Percentiles rank a stretch among this genome's conserved stretches.
These are phyloP conservation scores for Pangasius mekongensis DNA, from an alignment of 2,797 vertebrate species.

Conservation along the genomic window DNA sequence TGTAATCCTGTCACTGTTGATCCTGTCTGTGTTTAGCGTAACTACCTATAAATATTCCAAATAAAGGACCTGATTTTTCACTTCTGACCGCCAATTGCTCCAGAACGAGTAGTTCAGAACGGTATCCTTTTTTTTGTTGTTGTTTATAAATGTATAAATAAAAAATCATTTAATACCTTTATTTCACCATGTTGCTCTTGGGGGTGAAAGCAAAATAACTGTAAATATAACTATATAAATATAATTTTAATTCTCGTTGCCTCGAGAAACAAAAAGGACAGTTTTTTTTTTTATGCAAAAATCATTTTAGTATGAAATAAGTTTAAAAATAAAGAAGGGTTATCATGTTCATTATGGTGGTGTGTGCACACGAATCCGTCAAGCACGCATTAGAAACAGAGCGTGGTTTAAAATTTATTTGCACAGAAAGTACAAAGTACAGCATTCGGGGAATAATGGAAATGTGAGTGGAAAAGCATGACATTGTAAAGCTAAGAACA, in stretches of 20 bases:
- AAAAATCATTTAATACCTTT: neutral
- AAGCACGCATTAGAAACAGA: neutral
- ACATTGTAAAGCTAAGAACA: neutral
- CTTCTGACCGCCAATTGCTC: neutral
- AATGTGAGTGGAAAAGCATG: neutral
- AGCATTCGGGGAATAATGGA: neutral
- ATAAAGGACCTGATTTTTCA: neutral
- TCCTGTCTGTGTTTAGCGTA: neutral
- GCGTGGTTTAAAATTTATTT: neutral
- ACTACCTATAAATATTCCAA: neutral
- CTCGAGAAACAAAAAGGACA: neutral
- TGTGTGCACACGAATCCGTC: neutral
- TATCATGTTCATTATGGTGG: neutral
- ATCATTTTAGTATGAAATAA: neutral
- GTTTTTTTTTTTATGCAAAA: neutral
- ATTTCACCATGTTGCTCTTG: neutral
- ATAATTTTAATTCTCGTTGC: too few species aligned
- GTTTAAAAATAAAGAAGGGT: neutral
- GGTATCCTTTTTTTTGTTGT: neutral
- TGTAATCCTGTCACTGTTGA: neutral
- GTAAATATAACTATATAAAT: neutral
- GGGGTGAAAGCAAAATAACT: too few species aligned
- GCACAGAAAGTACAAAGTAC: neutral
- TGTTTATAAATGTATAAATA: neutral
- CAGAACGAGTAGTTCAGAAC: neutral